Percentiles rank a stretch among this genome's conserved stretches.
Conservation (phyloP, 2,797 vertebrate species). For the Melanotaenia boesemani region DNA sequence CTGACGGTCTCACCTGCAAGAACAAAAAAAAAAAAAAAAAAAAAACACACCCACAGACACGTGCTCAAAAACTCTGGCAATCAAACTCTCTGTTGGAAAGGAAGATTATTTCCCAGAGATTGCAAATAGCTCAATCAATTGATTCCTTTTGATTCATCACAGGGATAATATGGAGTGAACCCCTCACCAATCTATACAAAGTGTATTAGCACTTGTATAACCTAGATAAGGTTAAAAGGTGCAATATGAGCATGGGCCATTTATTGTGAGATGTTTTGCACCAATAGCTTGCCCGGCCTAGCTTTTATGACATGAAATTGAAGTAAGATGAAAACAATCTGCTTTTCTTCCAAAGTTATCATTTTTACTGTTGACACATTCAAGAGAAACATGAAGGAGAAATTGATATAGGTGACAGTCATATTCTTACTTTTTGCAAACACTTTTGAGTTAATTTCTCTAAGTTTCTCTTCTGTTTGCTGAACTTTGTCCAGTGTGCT, state of each 20-base stretch:
- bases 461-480: too few species aligned
- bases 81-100: conserved; percentile 41
- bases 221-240: not conserved
- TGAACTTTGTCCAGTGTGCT: too few species aligned
- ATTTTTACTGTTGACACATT: too few species aligned
- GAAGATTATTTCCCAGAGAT: conserved; percentile 40
- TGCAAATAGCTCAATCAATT: conserved; percentile 42
- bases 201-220: not conserved
- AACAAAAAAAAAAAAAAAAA: not conserved
- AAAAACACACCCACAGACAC: conserved; percentile 5
- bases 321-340: not conserved
- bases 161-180: conserved; percentile 23
- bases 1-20: not conserved
- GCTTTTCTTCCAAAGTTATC: not conserved
- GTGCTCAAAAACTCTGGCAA: conserved; percentile 17
- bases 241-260: not conserved
- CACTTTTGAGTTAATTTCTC: not conserved
- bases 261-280: not conserved
- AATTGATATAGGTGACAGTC: not conserved
- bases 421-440: not conserved
- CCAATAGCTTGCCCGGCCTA: not conserved
- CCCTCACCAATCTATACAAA: conserved; percentile 30
- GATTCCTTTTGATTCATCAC: conserved; percentile 39
- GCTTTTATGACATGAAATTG: not conserved
- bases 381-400: too few species aligned